Evolutionary conservation across 2,888 invertebrate genomes (phyloP).

Genomic region (Pheosia tremula): DNA sequence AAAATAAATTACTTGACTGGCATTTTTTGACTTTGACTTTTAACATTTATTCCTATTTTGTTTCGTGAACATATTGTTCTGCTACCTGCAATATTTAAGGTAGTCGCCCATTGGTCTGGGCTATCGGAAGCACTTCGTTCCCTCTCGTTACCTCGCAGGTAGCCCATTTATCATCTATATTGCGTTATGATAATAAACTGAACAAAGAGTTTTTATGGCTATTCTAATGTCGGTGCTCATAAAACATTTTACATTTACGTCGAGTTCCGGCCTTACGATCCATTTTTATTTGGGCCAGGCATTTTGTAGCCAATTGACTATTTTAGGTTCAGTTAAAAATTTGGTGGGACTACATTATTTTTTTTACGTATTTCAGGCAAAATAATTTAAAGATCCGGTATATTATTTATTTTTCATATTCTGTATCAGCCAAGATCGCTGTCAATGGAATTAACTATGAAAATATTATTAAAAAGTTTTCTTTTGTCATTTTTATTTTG

Average conservation of each 20-base stretch:
- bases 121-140: constrained; percentile 9
- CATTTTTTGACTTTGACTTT: no score
- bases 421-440: no score
- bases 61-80: neutral
- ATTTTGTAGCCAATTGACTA: neutral
- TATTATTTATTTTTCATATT: no score
- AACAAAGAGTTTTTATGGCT: constrained; percentile 31
- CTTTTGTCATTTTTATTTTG: no score
- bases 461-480: no score
- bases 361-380: no score
- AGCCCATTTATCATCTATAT: constrained; percentile 23
- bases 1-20: no score
- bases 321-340: neutral
- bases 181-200: constrained; percentile 29
- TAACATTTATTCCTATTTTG: no score
- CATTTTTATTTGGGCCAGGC: constrained; percentile 9
- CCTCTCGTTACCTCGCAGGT: constrained; percentile 9
- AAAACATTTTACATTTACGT: constrained; percentile 29
- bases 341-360: no score
- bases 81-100: neutral
- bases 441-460: no score
- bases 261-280: constrained; percentile 9
- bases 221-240: constrained; percentile 25
- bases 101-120: neutral
- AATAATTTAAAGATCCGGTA: no score